Base-by-base conservation (phyloP, 2,113 vertebrate species). In the Sinocyclocheilus grahami region DNA sequence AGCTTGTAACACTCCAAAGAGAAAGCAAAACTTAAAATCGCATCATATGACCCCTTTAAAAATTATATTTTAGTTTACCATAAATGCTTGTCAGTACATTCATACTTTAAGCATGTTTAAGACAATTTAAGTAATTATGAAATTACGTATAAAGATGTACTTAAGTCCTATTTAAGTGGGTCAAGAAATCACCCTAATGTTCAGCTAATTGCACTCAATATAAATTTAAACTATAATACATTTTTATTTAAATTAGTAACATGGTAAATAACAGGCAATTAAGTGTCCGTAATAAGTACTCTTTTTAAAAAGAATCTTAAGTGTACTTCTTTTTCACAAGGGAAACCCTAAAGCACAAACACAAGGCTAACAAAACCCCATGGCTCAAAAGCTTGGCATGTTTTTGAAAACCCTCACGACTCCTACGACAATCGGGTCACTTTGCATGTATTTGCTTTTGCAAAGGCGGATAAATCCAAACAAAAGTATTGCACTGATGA, bases 381-480 rank as follows among this genome's bases (percentile, higher is more conserved):
- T 4, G 18, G 18, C 33, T 39, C 33, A 20, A 22, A 5, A 5
- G 37, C 4, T 74, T 42, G 71, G 11, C 0, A 5, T 72, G 69
- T 12, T 72, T 39, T 72, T 33, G 16, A 37, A 33, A 67, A 69
- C 24, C 27, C 27, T 37, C 2, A 33, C 7, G 16, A 30, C 30
- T 72, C 69, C 18, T 72, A 18, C 4, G 33, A 20, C 33, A 30
- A 67, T 67, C 30, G 7, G 27, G 1, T 30, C 65, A 12, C 69
- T 72, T 72, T 42, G 69, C 69, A 72, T 72, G 33, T 42, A 72
- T 72, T 74, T 74, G 37, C 20, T 42, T 74, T 74, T 13, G 71
- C 39, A 46, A 46, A 46, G 71, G 71, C 11, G 20, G 20, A 39
- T 5, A 11, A 46, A 74, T 74, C 20, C 18, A 74, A 74, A 74